Conservation (phyloP, 2,888 invertebrate species). For the Philonicus albiceps region DNA sequence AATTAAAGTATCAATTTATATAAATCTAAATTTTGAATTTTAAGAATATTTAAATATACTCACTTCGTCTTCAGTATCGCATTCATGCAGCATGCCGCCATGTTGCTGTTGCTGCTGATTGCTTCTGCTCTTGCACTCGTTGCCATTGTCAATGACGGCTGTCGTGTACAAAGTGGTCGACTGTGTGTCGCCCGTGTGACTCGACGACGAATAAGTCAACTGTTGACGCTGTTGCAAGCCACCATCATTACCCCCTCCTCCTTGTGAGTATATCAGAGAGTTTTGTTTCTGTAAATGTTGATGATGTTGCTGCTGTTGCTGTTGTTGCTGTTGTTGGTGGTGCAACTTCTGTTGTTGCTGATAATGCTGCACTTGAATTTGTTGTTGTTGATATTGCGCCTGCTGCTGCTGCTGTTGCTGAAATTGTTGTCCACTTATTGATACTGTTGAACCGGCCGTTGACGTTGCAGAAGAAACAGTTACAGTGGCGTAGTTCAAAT, state of each 20-base stretch:
- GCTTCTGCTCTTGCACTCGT: not conserved
- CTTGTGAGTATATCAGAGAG: slow-evolving; percentile 13
- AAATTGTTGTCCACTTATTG: slow-evolving; percentile 34
- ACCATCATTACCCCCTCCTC: not conserved
- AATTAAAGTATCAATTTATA: too few species aligned
- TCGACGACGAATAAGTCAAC: slow-evolving; percentile 25
- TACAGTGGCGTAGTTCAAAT: slow-evolving; percentile 51
- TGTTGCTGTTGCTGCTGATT: slow-evolving; percentile 38
- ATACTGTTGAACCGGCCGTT: slow-evolving; percentile 14
- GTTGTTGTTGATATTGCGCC: slow-evolving; percentile 50
- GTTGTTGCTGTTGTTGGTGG: slow-evolving; percentile 50
- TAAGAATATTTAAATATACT: slow-evolving; percentile 30
- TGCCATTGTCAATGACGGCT: slow-evolving; percentile 6
- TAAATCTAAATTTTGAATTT: too few species aligned
- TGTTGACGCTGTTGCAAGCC: slow-evolving; percentile 50
- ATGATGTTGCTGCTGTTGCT: slow-evolving; percentile 3
- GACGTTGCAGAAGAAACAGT: slow-evolving; percentile 48
- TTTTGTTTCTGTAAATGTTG: slow-evolving; percentile 37
- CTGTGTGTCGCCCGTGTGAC: slow-evolving; percentile 26
- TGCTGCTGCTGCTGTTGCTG: slow-evolving; percentile 43
- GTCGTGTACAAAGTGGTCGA: slow-evolving; percentile 24
- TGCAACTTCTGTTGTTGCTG: slow-evolving; percentile 45
- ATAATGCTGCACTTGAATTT: slow-evolving; percentile 52
- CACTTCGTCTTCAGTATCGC: slow-evolving; percentile 55
- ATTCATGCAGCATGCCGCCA: slow-evolving; percentile 49